Evolutionary conservation across 2,113 vertebrate species (phyloP), one percentile per base, ranked within the genome.

Genomic region (Eulemur rufifrons): DNA sequence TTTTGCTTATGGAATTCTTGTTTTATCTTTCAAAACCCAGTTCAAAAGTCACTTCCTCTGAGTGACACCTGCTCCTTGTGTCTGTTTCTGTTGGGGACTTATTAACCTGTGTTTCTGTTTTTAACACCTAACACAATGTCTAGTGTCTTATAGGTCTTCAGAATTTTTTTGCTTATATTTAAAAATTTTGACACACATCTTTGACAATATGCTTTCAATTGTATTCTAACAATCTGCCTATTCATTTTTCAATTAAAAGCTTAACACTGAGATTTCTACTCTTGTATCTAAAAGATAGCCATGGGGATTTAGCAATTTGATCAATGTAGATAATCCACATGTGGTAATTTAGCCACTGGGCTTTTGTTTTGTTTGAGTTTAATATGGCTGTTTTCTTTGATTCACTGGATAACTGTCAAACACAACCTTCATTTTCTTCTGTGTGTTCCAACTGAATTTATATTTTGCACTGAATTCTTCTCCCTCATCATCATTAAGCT

Each of bases 211-310:
- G 83, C 27, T 66, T 50, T 85, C 54, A 73, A 2, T 52, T 93
- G 18, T 34, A 34, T 21, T 56, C 76, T 56, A 59, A 59, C 3
- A 54, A 4, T 69, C 25, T 56, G 27, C 29, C 4, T 34, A 4
- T 45, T 95, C 91, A 84, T 86, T 95, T 95, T 91, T n/a, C 56
- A 93, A 25, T 83, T 93, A 78, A 73, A 39, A 21, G 8, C 3
- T 95, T 37, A 87, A 83, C 4, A 85, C 23, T 81, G 15, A 81
- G 23, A 42, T 91, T 42, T 63, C 37, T 73, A 23, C 18, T 85
- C 7, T 82, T 69, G 14, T 94, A 42, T 84, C 47, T 74, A 74
- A 27, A 84, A 84, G 32, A 32, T 7, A 68, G 18, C 87, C 27
- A 85, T 45, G 47, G n/a, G 56, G 17, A 77, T 88, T 88, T 91